Evolutionary conservation across 2,797 vertebrate genomes (phyloP).

Genomic region (Garrulus glandarius): DNA sequence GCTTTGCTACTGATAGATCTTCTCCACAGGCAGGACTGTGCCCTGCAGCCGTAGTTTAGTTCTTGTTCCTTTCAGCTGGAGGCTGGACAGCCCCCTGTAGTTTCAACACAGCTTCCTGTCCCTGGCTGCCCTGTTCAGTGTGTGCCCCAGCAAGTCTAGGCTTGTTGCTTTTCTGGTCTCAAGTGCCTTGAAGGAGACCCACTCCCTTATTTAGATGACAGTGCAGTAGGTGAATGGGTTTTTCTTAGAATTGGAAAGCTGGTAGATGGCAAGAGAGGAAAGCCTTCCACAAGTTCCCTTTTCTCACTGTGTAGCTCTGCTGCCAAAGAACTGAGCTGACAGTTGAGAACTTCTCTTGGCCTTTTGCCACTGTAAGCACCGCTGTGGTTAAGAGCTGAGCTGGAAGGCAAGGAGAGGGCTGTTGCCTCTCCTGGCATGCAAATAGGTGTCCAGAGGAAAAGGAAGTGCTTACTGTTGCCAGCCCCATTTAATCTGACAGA

Average conservation of each 20-base stretch:
- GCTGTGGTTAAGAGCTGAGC: background rate
- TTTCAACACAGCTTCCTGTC: background rate
- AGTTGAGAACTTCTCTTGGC: background rate
- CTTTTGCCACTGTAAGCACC: background rate
- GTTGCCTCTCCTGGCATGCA: background rate
- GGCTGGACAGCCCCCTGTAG: background rate
- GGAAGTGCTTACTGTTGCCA: background rate
- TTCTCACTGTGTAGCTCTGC: background rate
- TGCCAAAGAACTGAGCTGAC: background rate
- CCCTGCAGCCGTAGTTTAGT: background rate
- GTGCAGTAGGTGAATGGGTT: background rate
- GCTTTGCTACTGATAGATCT: background rate
- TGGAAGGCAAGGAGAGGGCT: conserved; percentile 33
- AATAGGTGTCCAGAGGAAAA: background rate
- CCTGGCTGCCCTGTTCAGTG: background rate
- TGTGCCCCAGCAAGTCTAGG: background rate
- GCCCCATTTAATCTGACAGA: background rate
- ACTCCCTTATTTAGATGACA: background rate
- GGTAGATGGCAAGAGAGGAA: background rate
- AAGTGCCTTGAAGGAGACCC: background rate
- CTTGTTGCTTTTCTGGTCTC: background rate
- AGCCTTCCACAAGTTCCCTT: background rate
- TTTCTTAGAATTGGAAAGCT: background rate
- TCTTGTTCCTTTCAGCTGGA: background rate
- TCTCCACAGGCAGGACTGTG: background rate